Evolutionary conservation across 2,888 invertebrate species (phyloP), one percentile per base, ranked within the genome.

Genomic region (Heteromurus nitidus): DNA sequence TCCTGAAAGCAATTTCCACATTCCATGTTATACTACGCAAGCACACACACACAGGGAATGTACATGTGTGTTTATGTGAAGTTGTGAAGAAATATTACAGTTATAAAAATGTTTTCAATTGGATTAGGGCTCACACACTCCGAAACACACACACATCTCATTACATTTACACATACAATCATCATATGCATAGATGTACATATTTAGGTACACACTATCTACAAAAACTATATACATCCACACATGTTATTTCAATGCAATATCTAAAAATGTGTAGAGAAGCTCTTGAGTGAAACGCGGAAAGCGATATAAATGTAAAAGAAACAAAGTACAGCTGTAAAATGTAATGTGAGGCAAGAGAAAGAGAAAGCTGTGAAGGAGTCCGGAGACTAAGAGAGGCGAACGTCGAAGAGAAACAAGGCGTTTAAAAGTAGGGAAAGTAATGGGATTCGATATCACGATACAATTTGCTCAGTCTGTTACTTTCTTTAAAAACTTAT

Each of bases 381-480:
- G n/a, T n/a, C n/a, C n/a, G n/a, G n/a, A n/a, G n/a, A n/a, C n/a
- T n/a, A n/a, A n/a, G n/a, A n/a, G n/a, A n/a, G n/a, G n/a, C n/a
- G n/a, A n/a, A n/a, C n/a, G n/a, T n/a, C n/a, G n/a, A 58, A 53
- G 47, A 62, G 53, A 30, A 22, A 24, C 36, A 55, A 60, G 64
- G 67, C 70, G 26, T 70, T 72, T 76, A 72, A 76, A 67, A 70
- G 68, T 68, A 65, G 62, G 53, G 60, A 80, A 69, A 65, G 72
- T 80, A 80, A 80, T 80, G 70, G 72, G 80, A 65, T 80, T 80
- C 72, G 67, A 67, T 80, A 80, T 79, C 70, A 68, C 47, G 30
- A 72, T 80, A 70, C 80, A 72, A 80, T 77, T 77, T 76, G 76
- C 50, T 53, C 77, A 60, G 60, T 72, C 80, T 80, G 70, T 65